Base-by-base conservation (phyloP, 2,797 vertebrate genomes). In the Bradypodion ventrale region DNA sequence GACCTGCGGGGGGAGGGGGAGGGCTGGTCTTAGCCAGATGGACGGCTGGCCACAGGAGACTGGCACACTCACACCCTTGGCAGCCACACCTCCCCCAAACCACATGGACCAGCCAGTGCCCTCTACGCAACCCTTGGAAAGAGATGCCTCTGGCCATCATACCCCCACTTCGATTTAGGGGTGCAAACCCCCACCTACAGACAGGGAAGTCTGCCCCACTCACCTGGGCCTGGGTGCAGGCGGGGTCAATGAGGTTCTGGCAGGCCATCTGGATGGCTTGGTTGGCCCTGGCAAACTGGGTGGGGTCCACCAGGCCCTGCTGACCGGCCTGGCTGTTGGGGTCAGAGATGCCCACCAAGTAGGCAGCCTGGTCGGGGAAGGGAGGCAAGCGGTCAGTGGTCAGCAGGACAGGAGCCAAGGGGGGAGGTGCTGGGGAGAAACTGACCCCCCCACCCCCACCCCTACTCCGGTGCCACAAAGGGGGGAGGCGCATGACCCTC, bases 201-300 rank as follows among this genome's bases (percentile, higher is more conserved):
- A n/a, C 56, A 23, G 10, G 25, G 3, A 1, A 4, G 46, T 46
- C 46, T 13, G 46, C 4, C 46, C 46, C 32, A 13, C 40, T 93
- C 95, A 99, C 98, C 97, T 99, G 98, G 37, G 98, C 98, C 91
- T 99, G 98, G 1, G 98, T 99, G 91, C 98, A 99, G 74, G 97
- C 97, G 1, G 98, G 97, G 88, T 99, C 98, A 89, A 98, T 97
- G 72, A 99, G 93, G 95, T 99, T 99, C 95, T 99, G 98, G 85
- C 98, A 99, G 86, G 98, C 98, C 98, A 99, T 99, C 94, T 99
- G 98, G 92, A 99, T 99, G 2, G 98, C 97, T 91, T 99, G 98
- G 92, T 99, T 99, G 73, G 98, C 98, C 89, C 98, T 96, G 78
- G 98, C 98, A 87, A 99, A 99, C 94, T 99, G 98, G 66, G 98